Percentiles rank a stretch among this genome's conserved stretches.
Conservation (phyloP, 2,797 vertebrate genomes). For the Fistularia tabacaria region DNA sequence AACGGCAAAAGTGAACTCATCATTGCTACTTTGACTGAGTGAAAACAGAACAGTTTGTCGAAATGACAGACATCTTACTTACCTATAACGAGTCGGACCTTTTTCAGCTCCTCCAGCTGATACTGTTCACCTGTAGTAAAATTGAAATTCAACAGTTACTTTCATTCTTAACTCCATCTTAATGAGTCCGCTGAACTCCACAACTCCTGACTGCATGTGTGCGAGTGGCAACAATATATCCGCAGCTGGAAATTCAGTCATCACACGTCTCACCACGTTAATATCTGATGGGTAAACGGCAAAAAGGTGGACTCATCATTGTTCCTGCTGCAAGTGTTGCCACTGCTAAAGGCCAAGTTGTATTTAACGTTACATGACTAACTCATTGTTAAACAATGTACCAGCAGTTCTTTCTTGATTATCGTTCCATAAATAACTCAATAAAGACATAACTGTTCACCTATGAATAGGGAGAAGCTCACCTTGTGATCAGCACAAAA, state of each 20-base stretch:
- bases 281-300: constrained; percentile 85
- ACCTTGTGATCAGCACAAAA: too few relatives aligned
- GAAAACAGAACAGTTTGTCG: background rate
- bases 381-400: too few relatives aligned
- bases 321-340: constrained; percentile 21
- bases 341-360: too few relatives aligned
- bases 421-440: too few relatives aligned
- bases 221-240: background rate
- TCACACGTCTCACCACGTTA: constrained; percentile 65
- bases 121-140: constrained; percentile 18
- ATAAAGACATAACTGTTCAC: too few relatives aligned
- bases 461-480: too few relatives aligned
- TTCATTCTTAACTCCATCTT: too few relatives aligned
- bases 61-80: constrained; percentile 4
- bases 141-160: too few relatives aligned
- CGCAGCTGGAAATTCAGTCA: constrained; percentile 67
- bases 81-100: constrained; percentile 2
- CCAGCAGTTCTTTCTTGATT: too few relatives aligned
- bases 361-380: too few relatives aligned
- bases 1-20: constrained; percentile 69
- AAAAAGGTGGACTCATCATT: constrained; percentile 63
- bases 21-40: constrained; percentile 25
- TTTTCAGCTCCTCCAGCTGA: background rate
- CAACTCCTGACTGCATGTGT: background rate
- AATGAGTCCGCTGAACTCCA: too few relatives aligned